phyloP scores from a whole-genome alignment of 2,113 vertebrate species.

The Grammomys surdaster region DNA sequence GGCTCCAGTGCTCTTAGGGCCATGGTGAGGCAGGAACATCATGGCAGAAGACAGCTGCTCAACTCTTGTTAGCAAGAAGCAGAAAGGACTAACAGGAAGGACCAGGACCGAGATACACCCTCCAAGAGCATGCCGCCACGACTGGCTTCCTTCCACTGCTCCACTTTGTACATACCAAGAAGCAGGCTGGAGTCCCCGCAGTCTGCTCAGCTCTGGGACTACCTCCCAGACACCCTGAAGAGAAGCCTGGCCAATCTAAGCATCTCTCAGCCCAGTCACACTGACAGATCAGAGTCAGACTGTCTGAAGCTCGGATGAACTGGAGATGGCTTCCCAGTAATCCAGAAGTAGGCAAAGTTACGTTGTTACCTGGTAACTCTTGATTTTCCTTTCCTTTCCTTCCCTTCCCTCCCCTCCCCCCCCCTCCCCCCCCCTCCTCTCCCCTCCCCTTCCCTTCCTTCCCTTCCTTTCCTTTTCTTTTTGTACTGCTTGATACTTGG shows the following conservation, averaged over 20 bases:
- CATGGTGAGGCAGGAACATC: not conserved
- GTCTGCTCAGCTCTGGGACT: not conserved
- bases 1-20: too few species aligned
- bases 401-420: too few species aligned
- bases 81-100: not conserved
- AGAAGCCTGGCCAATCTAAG: not conserved
- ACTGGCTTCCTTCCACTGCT: not conserved
- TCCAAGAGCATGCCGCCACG: rapidly evolving
- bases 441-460: too few species aligned
- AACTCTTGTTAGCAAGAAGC: not conserved
- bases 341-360: constrained; percentile 1
- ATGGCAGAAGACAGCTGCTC: not conserved
- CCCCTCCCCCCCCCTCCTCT: too few species aligned
- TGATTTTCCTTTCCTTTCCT: not conserved
- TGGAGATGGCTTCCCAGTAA: constrained; percentile 12
- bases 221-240: not conserved
- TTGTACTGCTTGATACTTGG: not conserved
- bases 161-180: too few species aligned
- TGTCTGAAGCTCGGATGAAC: not conserved
- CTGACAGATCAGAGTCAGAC: not conserved
- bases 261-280: not conserved
- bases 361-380: not conserved
- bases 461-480: constrained; percentile 19
- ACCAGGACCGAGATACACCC: too few species aligned
- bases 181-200: too few species aligned